Evolutionary conservation across 2,797 vertebrate species (phyloP).

Genomic region (Bucorvus abyssinicus): DNA sequence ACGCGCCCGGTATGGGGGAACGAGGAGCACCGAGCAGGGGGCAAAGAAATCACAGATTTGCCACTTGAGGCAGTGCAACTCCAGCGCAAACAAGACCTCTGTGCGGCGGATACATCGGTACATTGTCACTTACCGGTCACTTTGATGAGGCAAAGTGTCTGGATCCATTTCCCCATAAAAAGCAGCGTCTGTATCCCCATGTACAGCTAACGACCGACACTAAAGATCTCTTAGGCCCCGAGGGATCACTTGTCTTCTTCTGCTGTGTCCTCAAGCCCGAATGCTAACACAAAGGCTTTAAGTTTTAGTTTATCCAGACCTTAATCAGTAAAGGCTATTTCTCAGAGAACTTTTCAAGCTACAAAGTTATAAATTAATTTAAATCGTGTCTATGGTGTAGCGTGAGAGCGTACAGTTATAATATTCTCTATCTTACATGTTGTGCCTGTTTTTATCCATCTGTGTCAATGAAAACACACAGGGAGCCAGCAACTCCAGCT

Average conservation of each 20-base stretch:
- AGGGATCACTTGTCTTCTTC: not conserved
- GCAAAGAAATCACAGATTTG: not conserved
- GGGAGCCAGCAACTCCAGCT: conserved; percentile 2
- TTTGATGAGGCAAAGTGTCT: accelerated
- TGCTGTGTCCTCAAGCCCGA: not conserved
- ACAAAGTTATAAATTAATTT: not conserved
- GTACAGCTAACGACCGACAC: accelerated
- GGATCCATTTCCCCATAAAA: accelerated
- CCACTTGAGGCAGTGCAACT: not conserved
- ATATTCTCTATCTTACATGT: not conserved
- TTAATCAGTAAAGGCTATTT: not conserved
- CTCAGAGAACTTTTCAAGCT: not conserved
- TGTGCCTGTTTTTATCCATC: conserved; percentile 16
- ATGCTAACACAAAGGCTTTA: not conserved
- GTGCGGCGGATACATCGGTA: accelerated
- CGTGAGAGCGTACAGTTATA: not conserved
- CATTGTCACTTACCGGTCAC: accelerated
- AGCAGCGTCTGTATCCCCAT: accelerated
- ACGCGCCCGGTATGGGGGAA: accelerated
- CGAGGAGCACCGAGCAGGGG: not conserved
- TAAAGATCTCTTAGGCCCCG: not conserved
- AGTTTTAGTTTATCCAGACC: not conserved
- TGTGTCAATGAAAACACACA: conserved; percentile 5
- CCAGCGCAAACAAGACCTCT: not conserved
- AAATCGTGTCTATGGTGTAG: not conserved